Evolutionary conservation across 2,113 vertebrate genomes (phyloP).

Genomic region (Chloroceryle aenea): DNA sequence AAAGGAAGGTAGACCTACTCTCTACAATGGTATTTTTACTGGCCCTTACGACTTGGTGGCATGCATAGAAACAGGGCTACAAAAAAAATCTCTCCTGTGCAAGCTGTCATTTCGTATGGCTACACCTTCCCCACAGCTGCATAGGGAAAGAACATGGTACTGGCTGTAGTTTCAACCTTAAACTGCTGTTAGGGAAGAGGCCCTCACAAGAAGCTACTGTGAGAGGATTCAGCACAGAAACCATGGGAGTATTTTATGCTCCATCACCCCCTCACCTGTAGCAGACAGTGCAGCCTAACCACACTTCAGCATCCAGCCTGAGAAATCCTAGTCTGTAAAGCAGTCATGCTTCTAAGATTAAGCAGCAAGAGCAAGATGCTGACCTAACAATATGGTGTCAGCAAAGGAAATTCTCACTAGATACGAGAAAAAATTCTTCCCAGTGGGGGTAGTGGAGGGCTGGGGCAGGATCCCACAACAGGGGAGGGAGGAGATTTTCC

Average conservation of each 20-base stretch:
- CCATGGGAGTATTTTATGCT: not conserved
- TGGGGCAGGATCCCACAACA: not conserved
- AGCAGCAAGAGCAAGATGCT: not conserved
- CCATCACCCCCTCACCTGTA: not conserved
- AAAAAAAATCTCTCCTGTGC: not conserved
- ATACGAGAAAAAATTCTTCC: not conserved
- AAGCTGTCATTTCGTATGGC: not conserved
- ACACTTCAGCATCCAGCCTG: not conserved
- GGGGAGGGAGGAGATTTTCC: not conserved
- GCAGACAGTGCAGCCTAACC: not conserved
- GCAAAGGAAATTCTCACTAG: not conserved
- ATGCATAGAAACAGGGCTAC: not conserved
- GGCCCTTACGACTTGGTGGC: not conserved
- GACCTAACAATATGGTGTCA: not conserved
- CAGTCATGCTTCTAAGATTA: not conserved
- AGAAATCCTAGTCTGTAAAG: not conserved
- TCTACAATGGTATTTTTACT: not conserved
- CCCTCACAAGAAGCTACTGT: not conserved
- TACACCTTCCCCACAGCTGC: not conserved
- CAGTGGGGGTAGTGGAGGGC: rapidly evolving
- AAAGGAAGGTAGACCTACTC: not conserved
- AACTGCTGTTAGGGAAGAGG: not conserved
- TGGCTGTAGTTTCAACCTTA: not conserved
- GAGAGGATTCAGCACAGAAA: not conserved
- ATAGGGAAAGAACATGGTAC: not conserved